Percentiles rank a stretch among this genome's conserved stretches.
phyloP scores from a whole-genome alignment of 2,113 vertebrate species.

The Dromiciops gliroides region DNA sequence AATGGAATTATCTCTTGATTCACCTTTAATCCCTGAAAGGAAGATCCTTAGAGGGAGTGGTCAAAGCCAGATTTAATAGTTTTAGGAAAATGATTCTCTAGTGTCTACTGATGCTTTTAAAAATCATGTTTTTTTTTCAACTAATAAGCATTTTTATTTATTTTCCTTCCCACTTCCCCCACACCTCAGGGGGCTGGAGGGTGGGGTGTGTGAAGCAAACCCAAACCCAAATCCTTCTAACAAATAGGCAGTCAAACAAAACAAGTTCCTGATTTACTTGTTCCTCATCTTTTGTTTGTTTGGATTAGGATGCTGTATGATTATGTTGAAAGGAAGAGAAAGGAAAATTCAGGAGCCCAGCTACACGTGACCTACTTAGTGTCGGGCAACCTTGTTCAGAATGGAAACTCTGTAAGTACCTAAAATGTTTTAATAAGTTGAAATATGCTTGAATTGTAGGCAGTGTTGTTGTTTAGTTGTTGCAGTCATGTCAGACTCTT shows the following conservation, averaged over 20 bases:
- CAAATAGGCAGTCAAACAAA: not conserved
- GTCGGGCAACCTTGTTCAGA: slow-evolving; percentile 89
- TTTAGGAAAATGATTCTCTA: not conserved
- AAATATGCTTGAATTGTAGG: slow-evolving; percentile 5
- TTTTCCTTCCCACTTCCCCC: not conserved
- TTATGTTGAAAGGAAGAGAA: slow-evolving; percentile 94
- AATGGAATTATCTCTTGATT: not conserved
- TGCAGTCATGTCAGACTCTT: not conserved
- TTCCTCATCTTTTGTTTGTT: slow-evolving; percentile 30
- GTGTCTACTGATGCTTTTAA: not conserved
- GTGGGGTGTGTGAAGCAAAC: not conserved
- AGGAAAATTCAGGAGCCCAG: slow-evolving; percentile 89
- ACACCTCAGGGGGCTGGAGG: not conserved
- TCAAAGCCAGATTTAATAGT: not conserved
- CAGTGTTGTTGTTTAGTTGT: not conserved
- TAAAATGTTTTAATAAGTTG: slow-evolving; percentile 30
- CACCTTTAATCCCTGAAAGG: not conserved
- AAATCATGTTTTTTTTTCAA: not conserved
- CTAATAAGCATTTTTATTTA: not conserved
- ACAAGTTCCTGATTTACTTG: not conserved
- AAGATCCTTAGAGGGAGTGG: not conserved
- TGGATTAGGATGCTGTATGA: slow-evolving; percentile 94
- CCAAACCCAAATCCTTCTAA: not conserved
- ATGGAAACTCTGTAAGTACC: slow-evolving; percentile 88
- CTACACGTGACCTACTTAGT: slow-evolving; percentile 96